Conservation (phyloP, 2,113 vertebrate species). For the Eulemur macaco region DNA sequence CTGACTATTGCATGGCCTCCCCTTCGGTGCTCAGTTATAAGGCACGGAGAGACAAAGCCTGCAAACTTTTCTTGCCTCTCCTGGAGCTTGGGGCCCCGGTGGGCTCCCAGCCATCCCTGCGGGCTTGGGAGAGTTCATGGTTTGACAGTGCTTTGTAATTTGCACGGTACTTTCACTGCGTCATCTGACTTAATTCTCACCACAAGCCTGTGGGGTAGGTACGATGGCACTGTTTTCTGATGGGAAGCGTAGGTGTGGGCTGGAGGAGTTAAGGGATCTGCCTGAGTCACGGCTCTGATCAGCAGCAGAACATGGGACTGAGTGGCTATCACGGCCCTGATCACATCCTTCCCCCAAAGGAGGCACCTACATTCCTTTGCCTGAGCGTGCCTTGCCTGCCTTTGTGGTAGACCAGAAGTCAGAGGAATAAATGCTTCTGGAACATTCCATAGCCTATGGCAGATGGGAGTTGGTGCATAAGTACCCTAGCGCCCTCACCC, state of each 20-base stretch:
- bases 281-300: not conserved
- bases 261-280: not conserved
- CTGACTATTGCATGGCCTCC: not conserved
- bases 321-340: not conserved
- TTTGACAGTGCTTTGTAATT: not conserved
- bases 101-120: not conserved
- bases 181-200: not conserved
- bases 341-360: not conserved
- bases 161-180: not conserved
- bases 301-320: not conserved
- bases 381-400: not conserved
- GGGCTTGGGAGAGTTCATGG: not conserved
- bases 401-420: not conserved
- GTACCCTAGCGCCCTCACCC: not conserved
- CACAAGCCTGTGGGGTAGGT: not conserved
- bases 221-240: not conserved
- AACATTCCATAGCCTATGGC: not conserved
- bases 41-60: not conserved
- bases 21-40: not conserved
- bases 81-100: not conserved
- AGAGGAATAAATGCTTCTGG: not conserved
- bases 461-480: not conserved
- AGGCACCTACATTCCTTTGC: not conserved
- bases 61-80: not conserved
- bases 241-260: not conserved